phyloP scores from a whole-genome alignment of 2,888 invertebrate genomes.

The Bombylius discolor region DNA sequence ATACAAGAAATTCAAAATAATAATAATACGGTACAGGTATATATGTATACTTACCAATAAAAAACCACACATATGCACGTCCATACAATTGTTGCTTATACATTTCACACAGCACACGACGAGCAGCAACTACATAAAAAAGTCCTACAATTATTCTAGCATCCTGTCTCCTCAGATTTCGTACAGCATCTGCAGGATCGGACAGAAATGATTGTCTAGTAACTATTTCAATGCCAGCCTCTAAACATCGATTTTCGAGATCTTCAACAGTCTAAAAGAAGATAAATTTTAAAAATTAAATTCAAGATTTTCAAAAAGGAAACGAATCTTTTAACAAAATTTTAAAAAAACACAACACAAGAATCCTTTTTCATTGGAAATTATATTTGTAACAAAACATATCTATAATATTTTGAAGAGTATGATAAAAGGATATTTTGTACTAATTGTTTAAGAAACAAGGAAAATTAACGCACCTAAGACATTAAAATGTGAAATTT shows the following conservation, averaged over 20 bases:
- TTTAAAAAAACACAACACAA: too few relatives aligned
- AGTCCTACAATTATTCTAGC: conserved; percentile 95
- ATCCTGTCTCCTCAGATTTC: conserved; percentile 88
- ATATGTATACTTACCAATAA: conserved; percentile 62
- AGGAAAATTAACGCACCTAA: too few relatives aligned
- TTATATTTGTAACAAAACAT: too few relatives aligned
- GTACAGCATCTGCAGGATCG: conserved; percentile 91
- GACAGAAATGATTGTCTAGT: conserved; percentile 94
- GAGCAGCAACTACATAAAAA: conserved; percentile 95
- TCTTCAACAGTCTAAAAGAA: conserved; percentile 84
- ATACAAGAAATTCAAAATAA: too few relatives aligned
- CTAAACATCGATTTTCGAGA: conserved; percentile 84
- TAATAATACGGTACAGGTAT: too few relatives aligned
- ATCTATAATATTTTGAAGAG: too few relatives aligned
- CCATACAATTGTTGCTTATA: conserved; percentile 90
- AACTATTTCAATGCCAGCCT: conserved; percentile 86
- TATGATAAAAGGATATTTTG: too few relatives aligned
- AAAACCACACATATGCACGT: conserved; percentile 96
- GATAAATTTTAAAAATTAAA: conserved; percentile 4
- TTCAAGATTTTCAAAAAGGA: background rate
- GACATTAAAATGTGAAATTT: too few relatives aligned
- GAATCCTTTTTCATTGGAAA: too few relatives aligned
- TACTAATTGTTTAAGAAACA: too few relatives aligned
- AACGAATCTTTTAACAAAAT: background rate
- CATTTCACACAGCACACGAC: conserved; percentile 91